A percentile compares a stretch with the other conserved stretches of the same genome.
Evolutionary conservation across 2,888 invertebrate species (phyloP).

Genomic region (Leptura quadrifasciata): DNA sequence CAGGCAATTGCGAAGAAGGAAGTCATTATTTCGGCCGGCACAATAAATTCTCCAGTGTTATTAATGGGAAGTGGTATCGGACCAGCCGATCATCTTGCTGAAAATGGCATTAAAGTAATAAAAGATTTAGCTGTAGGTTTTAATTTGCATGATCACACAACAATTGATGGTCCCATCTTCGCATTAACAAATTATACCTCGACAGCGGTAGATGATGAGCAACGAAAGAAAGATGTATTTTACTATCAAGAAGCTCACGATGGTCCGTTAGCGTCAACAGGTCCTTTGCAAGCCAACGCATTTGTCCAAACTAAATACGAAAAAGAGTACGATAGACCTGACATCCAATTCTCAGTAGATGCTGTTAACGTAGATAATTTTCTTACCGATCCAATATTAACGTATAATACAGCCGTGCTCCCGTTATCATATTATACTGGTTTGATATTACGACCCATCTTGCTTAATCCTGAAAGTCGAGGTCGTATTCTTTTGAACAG

Average conservation of each 20-base stretch:
- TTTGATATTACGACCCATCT: conserved; percentile 78
- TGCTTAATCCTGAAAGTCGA: conserved; percentile 80
- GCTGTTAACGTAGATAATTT: conserved; percentile 77
- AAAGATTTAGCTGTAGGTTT: conserved; percentile 82
- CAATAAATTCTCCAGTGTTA: conserved; percentile 80
- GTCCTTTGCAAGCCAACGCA: conserved; percentile 77
- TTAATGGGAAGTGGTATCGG: conserved; percentile 82
- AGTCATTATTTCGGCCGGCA: conserved; percentile 78
- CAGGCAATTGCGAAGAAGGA: conserved; percentile 77
- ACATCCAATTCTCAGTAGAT: conserved; percentile 82
- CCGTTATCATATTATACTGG: conserved; percentile 81
- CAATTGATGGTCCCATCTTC: conserved; percentile 78
- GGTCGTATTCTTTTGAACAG: conserved; percentile 80
- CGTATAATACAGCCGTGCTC: conserved; percentile 71
- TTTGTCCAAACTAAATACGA: conserved; percentile 79
- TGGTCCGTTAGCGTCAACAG: conserved; percentile 77
- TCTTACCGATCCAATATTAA: conserved; percentile 76
- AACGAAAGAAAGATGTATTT: conserved; percentile 73
- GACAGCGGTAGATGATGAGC: conserved; percentile 72
- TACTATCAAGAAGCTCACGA: conserved; percentile 72
- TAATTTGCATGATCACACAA: conserved; percentile 86
- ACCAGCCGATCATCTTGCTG: conserved; percentile 76
- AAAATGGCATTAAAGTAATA: conserved; percentile 76
- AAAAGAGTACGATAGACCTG: conserved; percentile 75
- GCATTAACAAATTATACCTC: conserved; percentile 77